Evolutionary conservation across 2,797 vertebrate genomes (phyloP), one percentile per base, ranked within the genome.

Genomic region (Staurois parvus): DNA sequence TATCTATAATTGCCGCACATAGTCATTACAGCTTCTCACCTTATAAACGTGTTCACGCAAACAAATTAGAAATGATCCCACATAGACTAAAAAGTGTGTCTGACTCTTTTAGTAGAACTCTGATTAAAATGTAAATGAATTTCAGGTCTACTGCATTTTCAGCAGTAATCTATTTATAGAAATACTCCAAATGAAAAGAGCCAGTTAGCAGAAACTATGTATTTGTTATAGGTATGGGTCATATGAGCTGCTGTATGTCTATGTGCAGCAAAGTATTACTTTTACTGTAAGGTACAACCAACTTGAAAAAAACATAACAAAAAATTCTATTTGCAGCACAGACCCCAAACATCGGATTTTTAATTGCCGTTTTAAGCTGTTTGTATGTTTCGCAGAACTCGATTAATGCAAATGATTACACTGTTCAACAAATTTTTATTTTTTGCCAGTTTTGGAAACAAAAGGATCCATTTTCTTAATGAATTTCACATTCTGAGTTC

Each of bases 21-120:
- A 34, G 72, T 56, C 40, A 76, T 83, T 76, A 69, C 42, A 76
- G 64, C 21, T 62, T 83, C 74, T 59, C 82, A 84, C 72, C 29
- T 76, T 76, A 76, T 67, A 24, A 83, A 45, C 62, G 45, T 59
- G 10, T 59, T 84, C 72, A 64, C 62, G 59, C 81, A 69, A 68
- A 77, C 64, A 76, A 70, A 67, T 56, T 34, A 76, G 62, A 66
- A 59, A 52, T n/a, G 24, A 83, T 69, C 52, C 17, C 9, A 70
- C 66, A 67, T 32, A 29, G 28, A 75, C 62, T 68, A 66, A 76
- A 40, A 56, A 66, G 72, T 56, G 45, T 72, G 74, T 26, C 74
- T 70, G 64, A 34, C 29, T 77, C 26, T n/a, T 40, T 10, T 21
- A n/a, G 21, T 32, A 32, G 52, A 59, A 59, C 52, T 59, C 52